Percentiles rank a stretch among this genome's conserved stretches.
phyloP scores from a whole-genome alignment of 2,888 invertebrate genomes.

The Tipula vernalis region DNA sequence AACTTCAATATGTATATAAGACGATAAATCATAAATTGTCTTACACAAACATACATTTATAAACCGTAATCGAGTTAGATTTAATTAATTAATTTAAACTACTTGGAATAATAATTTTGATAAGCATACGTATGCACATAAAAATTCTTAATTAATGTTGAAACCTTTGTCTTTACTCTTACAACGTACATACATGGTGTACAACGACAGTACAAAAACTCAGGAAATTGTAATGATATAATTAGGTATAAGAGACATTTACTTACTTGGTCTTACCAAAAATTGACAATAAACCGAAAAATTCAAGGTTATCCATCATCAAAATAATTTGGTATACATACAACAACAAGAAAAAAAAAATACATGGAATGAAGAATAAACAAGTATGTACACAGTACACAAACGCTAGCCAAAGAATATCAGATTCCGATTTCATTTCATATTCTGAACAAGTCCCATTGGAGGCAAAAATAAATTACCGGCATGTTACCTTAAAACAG shows the following conservation, averaged over 20 bases:
- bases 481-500: too few relatives aligned
- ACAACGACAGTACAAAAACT: neutral
- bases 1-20: neutral
- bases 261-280: neutral
- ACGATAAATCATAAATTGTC: neutral
- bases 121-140: neutral
- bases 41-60: neutral
- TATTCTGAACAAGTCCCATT: too few relatives aligned
- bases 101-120: neutral
- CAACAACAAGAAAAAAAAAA: neutral
- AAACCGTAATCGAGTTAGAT: neutral
- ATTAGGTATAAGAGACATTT: neutral
- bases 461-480: too few relatives aligned
- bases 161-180: neutral
- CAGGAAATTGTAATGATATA: neutral
- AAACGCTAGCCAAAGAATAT: neutral
- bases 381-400: neutral
- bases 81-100: neutral
- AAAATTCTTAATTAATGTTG: neutral
- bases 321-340: neutral
- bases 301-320: neutral
- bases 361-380: neutral
- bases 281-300: neutral
- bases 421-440: neutral
- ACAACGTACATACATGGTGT: neutral